Evolutionary conservation across 2,797 vertebrate species (phyloP).

Genomic region (Syngnathus rostellatus): DNA sequence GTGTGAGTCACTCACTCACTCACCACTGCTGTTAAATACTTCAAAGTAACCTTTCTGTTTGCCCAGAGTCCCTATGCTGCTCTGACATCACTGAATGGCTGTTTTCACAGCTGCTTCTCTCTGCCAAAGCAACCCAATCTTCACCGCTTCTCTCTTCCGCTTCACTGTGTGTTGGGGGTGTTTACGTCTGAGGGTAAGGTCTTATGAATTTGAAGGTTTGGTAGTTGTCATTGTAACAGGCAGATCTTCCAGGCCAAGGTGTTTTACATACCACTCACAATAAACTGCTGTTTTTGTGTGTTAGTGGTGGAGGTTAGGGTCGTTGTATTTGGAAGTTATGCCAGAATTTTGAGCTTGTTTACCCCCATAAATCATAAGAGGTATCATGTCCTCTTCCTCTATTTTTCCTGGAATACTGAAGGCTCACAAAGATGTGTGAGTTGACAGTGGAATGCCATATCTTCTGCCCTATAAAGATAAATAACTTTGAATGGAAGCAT

Average conservation of each 20-base stretch:
- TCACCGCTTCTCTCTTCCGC: conserved; percentile 32
- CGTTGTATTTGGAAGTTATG: background rate
- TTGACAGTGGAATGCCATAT: background rate
- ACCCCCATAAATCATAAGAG: background rate
- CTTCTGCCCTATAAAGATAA: background rate
- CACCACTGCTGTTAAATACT: conserved; percentile 37
- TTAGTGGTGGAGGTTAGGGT: background rate
- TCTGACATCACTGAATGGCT: conserved; percentile 64
- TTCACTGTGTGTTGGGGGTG: conserved; percentile 18
- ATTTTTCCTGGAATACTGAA: background rate
- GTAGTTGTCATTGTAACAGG: conserved; percentile 30
- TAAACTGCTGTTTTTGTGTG: conserved; percentile 1
- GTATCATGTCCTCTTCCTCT: background rate
- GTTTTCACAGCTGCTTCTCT: conserved; percentile 66
- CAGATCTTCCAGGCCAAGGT: conserved; percentile 1
- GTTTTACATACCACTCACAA: conserved; percentile 1
- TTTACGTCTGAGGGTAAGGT: conserved; percentile 43
- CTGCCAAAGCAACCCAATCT: conserved; percentile 41
- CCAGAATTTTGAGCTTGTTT: background rate
- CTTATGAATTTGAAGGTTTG: conserved; percentile 27
- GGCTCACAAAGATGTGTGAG: background rate
- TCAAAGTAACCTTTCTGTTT: conserved; percentile 46
- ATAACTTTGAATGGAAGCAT: background rate
- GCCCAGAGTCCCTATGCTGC: conserved; percentile 56
- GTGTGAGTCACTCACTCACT: conserved; percentile 12